Percentiles rank a stretch among this genome's conserved stretches.
These are phyloP conservation scores for Chaenocephalus aceratus DNA, from an alignment of 2,113 vertebrate genomes.

Conservation along the genomic window DNA sequence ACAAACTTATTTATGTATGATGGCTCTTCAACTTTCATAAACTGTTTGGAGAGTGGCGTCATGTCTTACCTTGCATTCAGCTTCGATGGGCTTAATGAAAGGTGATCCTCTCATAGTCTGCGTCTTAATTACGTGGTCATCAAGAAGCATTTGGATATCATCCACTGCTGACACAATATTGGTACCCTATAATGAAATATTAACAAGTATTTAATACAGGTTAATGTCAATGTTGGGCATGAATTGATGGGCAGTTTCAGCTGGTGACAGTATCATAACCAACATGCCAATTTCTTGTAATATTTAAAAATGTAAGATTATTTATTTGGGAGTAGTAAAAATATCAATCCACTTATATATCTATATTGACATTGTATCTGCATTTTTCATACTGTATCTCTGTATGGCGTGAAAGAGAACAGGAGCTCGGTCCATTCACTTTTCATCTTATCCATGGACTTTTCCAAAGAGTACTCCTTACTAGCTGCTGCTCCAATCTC, in stretches of 20 bases:
- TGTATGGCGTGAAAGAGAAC: constrained; percentile 87
- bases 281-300: neutral
- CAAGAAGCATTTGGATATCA: constrained; percentile 92
- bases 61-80: constrained; percentile 88
- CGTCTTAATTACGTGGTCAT: constrained; percentile 93
- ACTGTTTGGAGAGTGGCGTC: neutral
- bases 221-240: neutral
- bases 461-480: constrained; percentile 92
- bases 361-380: neutral
- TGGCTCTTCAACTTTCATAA: neutral
- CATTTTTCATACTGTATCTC: constrained; percentile 87
- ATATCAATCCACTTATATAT: neutral
- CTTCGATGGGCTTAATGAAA: constrained; percentile 92
- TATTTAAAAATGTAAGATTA: neutral
- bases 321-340: neutral
- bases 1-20: neutral
- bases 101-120: constrained; percentile 93
- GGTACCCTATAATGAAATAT: constrained; percentile 79
- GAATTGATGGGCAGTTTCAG: neutral
- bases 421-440: constrained; percentile 86
- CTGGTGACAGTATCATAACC: neutral
- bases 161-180: constrained; percentile 89
- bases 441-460: constrained; percentile 92
- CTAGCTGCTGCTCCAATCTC: constrained; percentile 89
- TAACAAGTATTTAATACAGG: neutral